These are phyloP conservation scores for Parasteatoda lunata DNA, from an alignment of 2,888 invertebrate species.

Conservation along the genomic window DNA sequence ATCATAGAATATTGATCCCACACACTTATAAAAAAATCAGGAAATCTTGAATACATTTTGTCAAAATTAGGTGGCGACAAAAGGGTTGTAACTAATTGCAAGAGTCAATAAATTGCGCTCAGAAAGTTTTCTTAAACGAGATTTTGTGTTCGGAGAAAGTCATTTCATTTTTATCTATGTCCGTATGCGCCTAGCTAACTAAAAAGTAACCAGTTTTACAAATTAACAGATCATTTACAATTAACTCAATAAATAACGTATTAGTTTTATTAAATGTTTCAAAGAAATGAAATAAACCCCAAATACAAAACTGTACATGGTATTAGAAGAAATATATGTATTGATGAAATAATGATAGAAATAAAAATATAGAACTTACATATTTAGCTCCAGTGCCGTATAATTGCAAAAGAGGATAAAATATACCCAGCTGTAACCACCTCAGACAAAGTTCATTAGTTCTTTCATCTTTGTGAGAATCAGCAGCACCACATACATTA, in stretches of 20 bases:
- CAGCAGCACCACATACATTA: conserved; percentile 71
- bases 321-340: not conserved
- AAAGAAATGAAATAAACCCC: not conserved
- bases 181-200: too few species aligned
- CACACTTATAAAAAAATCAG: too few species aligned
- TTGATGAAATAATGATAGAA: not conserved
- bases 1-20: too few species aligned
- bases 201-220: too few species aligned
- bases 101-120: too few species aligned
- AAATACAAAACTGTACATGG: not conserved
- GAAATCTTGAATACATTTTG: too few species aligned
- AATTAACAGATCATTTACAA: not conserved
- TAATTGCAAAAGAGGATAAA: conserved; percentile 79
- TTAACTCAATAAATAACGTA: not conserved
- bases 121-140: too few species aligned
- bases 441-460: conserved; percentile 79
- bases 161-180: too few species aligned
- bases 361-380: conserved; percentile 27
- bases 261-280: not conserved
- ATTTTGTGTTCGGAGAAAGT: too few species aligned
- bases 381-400: conserved; percentile 50
- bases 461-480: conserved; percentile 70
- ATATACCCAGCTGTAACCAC: conserved; percentile 82
- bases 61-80: too few species aligned
- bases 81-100: too few species aligned